Conservation (phyloP, 1,140 invertebrate species). For the Agrilus planipennis region DNA sequence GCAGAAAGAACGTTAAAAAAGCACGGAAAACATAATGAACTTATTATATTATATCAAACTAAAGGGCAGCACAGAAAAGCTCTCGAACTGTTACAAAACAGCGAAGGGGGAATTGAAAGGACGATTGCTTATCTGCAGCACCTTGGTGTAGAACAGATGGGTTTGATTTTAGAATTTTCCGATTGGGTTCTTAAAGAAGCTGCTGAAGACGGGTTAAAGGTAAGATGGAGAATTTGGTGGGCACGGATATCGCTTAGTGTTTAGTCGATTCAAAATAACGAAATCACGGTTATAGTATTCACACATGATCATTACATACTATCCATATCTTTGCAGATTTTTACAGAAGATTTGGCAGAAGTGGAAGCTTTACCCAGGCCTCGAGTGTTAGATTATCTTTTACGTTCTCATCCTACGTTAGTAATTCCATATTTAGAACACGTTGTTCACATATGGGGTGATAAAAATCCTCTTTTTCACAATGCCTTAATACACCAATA, state of each 20-base stretch:
- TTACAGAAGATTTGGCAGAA: constrained; percentile 83
- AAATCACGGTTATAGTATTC: constrained; percentile 41
- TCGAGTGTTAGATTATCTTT: constrained; percentile 78
- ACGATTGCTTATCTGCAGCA: constrained; percentile 89
- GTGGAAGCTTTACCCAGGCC: constrained; percentile 80
- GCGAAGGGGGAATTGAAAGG: constrained; percentile 64
- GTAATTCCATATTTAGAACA: constrained; percentile 93
- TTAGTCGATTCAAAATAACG: constrained; percentile 36
- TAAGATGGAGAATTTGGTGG: constrained; percentile 45
- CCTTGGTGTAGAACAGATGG: constrained; percentile 71
- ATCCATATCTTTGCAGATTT: constrained; percentile 55
- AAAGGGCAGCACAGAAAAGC: constrained; percentile 88
- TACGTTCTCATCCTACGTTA: constrained; percentile 64
- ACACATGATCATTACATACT: background rate
- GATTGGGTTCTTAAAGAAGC: constrained; percentile 79
- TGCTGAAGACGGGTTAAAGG: constrained; percentile 78
- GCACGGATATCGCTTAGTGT: constrained; percentile 54
- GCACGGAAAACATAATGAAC: constrained; percentile 80
- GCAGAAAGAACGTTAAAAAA: constrained; percentile 79
- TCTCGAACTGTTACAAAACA: constrained; percentile 65
- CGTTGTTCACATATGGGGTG: constrained; percentile 80
- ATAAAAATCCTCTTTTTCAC: constrained; percentile 76
- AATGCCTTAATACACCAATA: constrained; percentile 83
- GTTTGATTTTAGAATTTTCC: constrained; percentile 90
- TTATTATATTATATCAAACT: constrained; percentile 92